A percentile compares a stretch with the other conserved stretches of the same genome.
Evolutionary conservation across 2,113 vertebrate genomes (phyloP).

Genomic region (Megatriorchis doriae): DNA sequence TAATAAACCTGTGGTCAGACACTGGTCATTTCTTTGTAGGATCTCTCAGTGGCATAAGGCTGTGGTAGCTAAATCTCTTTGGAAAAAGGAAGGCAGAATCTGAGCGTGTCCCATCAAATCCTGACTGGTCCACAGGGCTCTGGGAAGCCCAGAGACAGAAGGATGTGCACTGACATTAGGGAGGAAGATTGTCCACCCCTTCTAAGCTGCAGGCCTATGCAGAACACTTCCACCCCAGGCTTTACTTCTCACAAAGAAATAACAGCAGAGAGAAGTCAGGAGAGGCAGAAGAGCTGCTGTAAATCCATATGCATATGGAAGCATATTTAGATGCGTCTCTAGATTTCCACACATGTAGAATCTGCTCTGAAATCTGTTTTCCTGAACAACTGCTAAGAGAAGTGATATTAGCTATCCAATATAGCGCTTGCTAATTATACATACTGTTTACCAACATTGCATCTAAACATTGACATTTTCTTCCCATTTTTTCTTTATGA

Average conservation of each 20-base stretch:
- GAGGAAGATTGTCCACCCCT: not conserved
- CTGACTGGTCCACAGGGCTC: not conserved
- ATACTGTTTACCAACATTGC: not conserved
- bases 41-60: not conserved
- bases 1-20: not conserved
- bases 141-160: not conserved
- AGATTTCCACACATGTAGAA: constrained; percentile 9
- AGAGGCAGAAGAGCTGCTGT: not conserved
- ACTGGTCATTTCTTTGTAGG: not conserved
- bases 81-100: not conserved
- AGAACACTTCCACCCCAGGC: not conserved
- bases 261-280: not conserved
- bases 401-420: constrained; percentile 27
- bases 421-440: constrained; percentile 31
- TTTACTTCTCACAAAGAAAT: not conserved
- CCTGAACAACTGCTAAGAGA: constrained; percentile 31
- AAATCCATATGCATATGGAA: not conserved
- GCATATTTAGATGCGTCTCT: not conserved
- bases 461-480: not conserved
- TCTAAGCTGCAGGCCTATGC: not conserved
- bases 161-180: not conserved
- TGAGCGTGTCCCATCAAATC: fast-evolving
- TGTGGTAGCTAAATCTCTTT: not conserved
- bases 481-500: not conserved
- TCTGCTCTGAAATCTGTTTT: constrained; percentile 52